Conservation (phyloP, 2,797 vertebrate genomes). For the Cheirogaleus major region DNA sequence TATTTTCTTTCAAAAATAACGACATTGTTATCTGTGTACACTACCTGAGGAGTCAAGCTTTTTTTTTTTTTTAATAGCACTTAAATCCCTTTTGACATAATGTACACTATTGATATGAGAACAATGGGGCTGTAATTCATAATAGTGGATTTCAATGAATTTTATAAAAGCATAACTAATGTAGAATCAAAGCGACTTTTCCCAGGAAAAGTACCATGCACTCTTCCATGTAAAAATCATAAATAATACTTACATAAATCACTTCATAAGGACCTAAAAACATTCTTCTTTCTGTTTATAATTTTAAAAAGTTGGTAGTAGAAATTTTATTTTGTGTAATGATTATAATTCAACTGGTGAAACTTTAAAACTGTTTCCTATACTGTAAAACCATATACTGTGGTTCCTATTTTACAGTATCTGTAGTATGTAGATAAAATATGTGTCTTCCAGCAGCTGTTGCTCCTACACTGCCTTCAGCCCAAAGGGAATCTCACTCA, state of each 20-base stretch:
- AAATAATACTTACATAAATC: slow-evolving; percentile 76
- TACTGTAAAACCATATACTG: neutral
- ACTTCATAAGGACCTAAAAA: slow-evolving; percentile 67
- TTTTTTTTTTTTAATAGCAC: slow-evolving; percentile 28
- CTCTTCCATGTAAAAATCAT: slow-evolving; percentile 48
- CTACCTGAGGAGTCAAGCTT: slow-evolving; percentile 23
- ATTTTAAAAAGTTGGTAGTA: slow-evolving; percentile 64
- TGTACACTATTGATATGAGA: slow-evolving; percentile 51
- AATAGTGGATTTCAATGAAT: slow-evolving; percentile 57
- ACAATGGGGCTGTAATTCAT: slow-evolving; percentile 50
- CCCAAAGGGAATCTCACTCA: neutral
- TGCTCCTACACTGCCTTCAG: neutral
- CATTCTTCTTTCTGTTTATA: slow-evolving; percentile 50
- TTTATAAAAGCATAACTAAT: slow-evolving; percentile 62
- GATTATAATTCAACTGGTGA: slow-evolving; percentile 71
- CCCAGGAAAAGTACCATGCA: slow-evolving; percentile 42
- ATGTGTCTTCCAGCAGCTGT: slow-evolving; percentile 22
- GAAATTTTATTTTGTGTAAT: slow-evolving; percentile 54
- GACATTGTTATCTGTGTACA: neutral
- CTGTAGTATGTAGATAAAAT: slow-evolving; percentile 14
- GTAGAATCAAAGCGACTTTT: slow-evolving; percentile 62
- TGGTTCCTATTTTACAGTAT: slow-evolving; percentile 45
- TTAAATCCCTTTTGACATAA: slow-evolving; percentile 58
- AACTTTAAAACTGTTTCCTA: slow-evolving; percentile 64
- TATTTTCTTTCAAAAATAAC: slow-evolving; percentile 71